Conservation (phyloP, 2,113 vertebrate species). For the Pongo abelii region DNA sequence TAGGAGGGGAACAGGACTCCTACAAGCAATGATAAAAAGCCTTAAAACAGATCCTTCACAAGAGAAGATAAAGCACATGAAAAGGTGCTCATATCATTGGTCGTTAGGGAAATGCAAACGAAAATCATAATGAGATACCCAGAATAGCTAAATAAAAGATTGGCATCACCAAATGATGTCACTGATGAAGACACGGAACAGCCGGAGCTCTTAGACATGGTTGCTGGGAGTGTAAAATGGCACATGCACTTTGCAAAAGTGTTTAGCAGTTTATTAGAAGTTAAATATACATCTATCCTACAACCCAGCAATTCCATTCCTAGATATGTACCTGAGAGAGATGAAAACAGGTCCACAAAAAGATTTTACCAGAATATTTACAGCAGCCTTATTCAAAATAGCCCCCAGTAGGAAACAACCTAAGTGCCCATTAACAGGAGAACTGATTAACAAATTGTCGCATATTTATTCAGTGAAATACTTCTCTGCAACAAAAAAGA, state of each 20-base stretch:
- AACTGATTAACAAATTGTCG: not conserved
- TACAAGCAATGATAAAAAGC: not conserved
- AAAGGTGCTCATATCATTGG: not conserved
- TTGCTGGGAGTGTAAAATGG: not conserved
- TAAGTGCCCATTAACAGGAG: not conserved
- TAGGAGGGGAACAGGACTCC: not conserved
- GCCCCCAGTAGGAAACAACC: not conserved
- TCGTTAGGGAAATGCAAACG: not conserved
- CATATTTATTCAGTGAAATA: not conserved
- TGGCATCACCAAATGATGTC: not conserved
- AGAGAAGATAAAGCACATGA: not conserved
- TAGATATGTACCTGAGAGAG: not conserved
- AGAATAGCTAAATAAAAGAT: not conserved
- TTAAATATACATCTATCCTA: not conserved
- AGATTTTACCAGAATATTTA: not conserved
- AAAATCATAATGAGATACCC: not conserved
- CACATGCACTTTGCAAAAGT: not conserved
- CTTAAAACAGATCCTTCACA: not conserved
- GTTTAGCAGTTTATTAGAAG: not conserved
- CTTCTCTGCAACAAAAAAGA: not conserved
- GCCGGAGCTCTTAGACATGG: not conserved
- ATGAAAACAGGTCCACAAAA: conserved; percentile 15
- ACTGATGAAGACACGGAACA: not conserved
- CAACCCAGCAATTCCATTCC: not conserved
- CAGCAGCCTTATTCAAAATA: not conserved